Evolutionary conservation across 1,140 invertebrate genomes (phyloP).

Genomic region (Drosophila sp.): DNA sequence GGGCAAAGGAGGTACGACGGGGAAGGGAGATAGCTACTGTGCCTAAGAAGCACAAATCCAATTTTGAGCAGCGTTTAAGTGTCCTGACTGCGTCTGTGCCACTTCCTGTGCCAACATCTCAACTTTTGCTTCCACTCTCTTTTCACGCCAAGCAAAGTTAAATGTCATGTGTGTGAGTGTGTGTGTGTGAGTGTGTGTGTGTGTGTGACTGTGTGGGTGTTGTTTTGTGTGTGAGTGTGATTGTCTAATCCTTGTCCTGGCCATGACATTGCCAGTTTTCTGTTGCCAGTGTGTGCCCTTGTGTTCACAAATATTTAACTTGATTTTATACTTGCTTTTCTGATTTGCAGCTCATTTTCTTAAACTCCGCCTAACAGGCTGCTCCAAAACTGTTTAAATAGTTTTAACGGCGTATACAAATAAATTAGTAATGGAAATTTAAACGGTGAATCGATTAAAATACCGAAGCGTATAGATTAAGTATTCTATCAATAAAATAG

Average conservation of each 20-base stretch:
- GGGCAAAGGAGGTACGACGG: neutral
- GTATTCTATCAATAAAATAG: too few species aligned
- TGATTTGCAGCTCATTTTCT: constrained; percentile 47
- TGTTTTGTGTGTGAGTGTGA: constrained; percentile 1
- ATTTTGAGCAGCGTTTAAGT: constrained; percentile 79
- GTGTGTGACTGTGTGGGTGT: neutral
- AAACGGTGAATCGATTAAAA: too few species aligned
- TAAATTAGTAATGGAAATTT: too few species aligned
- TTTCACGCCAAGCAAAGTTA: constrained; percentile 10
- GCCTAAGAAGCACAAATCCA: constrained; percentile 73
- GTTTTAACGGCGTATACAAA: too few species aligned
- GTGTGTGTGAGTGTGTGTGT: constrained; percentile 1
- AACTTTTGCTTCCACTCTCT: neutral
- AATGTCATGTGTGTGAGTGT: constrained; percentile 37
- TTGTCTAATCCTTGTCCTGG: constrained; percentile 46
- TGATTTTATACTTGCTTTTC: constrained; percentile 51
- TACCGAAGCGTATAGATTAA: too few species aligned
- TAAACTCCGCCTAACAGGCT: neutral
- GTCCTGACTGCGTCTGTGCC: constrained; percentile 55
- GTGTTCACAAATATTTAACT: constrained; percentile 66
- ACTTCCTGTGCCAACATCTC: constrained; percentile 27
- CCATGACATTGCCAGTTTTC: constrained; percentile 54
- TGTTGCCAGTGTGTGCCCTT: constrained; percentile 5
- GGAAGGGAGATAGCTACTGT: neutral
- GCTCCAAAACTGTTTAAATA: too few species aligned